These are phyloP conservation scores for Aphyosemion australe DNA, from an alignment of 2,113 vertebrate genomes.

Conservation along the genomic window DNA sequence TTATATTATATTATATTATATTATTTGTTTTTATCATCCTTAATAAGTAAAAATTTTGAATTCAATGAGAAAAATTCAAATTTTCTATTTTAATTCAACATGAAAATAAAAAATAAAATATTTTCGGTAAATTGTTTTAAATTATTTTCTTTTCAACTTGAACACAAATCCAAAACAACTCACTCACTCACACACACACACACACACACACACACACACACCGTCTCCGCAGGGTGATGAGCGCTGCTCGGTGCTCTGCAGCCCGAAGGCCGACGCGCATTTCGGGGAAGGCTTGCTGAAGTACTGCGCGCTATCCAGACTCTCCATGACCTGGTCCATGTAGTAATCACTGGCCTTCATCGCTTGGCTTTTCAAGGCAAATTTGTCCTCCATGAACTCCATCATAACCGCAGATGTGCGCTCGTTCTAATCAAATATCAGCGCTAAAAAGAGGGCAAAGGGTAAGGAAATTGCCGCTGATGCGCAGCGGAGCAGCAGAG, in stretches of 20 bases:
- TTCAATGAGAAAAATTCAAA: too few species aligned
- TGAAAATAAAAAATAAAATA: too few species aligned
- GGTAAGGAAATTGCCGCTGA: slow-evolving; percentile 29
- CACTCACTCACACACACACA: too few species aligned
- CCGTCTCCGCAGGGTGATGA: slow-evolving; percentile 87
- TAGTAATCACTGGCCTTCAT: slow-evolving; percentile 93
- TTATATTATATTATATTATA: slow-evolving; percentile 1
- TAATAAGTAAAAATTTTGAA: too few species aligned
- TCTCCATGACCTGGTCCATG: slow-evolving; percentile 97
- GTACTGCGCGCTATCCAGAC: slow-evolving; percentile 91
- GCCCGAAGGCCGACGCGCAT: slow-evolving; percentile 88
- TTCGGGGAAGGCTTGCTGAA: slow-evolving; percentile 91
- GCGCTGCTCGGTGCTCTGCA: slow-evolving; percentile 86
- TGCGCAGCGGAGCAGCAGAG: slow-evolving; percentile 18
- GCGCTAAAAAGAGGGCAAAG: slow-evolving; percentile 19
- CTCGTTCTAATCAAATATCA: slow-evolving; percentile 60
- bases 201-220: too few species aligned
- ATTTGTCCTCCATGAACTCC: slow-evolving; percentile 98
- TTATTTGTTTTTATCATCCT: background rate
- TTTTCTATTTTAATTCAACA: too few species aligned
- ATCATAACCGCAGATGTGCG: slow-evolving; percentile 78
- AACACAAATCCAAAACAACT: too few species aligned
- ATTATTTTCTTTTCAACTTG: too few species aligned
- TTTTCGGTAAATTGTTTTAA: too few species aligned
- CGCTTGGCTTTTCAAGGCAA: slow-evolving; percentile 87